phyloP scores from a whole-genome alignment of 2,888 invertebrate genomes.

The Plebejus argus region DNA sequence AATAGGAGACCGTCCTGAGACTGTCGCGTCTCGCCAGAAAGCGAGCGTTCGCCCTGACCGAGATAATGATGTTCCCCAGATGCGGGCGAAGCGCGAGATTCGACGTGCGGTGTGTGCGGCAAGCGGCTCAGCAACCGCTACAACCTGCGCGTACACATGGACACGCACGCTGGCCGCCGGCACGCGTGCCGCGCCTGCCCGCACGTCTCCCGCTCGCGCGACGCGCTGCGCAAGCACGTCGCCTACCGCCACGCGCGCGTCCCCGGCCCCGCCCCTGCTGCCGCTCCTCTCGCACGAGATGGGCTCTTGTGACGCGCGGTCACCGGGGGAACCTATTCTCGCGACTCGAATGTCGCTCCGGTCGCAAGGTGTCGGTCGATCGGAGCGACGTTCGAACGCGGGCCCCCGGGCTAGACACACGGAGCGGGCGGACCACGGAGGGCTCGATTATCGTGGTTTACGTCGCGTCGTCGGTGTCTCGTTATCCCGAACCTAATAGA shows the following conservation, averaged over 20 bases:
- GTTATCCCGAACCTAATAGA: too few relatives aligned
- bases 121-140: conserved; percentile 95
- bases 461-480: too few relatives aligned
- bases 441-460: too few relatives aligned
- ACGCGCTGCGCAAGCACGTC: conserved; percentile 93
- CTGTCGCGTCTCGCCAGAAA: too few relatives aligned
- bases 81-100: conserved; percentile 69
- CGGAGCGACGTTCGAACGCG: too few relatives aligned
- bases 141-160: conserved; percentile 93
- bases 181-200: conserved; percentile 93
- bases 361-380: too few relatives aligned
- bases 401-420: too few relatives aligned
- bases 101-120: conserved; percentile 91
- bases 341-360: too few relatives aligned
- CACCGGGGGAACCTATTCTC: background rate
- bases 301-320: background rate
- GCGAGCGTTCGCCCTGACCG: background rate
- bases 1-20: too few relatives aligned
- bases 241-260: conserved; percentile 88
- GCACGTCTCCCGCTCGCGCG: conserved; percentile 92
- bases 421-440: too few relatives aligned
- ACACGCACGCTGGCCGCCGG: conserved; percentile 93
- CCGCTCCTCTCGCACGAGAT: background rate
- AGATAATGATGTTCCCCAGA: background rate
- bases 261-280: conserved; percentile 30